These are phyloP conservation scores for Goniozus legneri DNA, from an alignment of 1,140 invertebrate species.

Conservation along the genomic window DNA sequence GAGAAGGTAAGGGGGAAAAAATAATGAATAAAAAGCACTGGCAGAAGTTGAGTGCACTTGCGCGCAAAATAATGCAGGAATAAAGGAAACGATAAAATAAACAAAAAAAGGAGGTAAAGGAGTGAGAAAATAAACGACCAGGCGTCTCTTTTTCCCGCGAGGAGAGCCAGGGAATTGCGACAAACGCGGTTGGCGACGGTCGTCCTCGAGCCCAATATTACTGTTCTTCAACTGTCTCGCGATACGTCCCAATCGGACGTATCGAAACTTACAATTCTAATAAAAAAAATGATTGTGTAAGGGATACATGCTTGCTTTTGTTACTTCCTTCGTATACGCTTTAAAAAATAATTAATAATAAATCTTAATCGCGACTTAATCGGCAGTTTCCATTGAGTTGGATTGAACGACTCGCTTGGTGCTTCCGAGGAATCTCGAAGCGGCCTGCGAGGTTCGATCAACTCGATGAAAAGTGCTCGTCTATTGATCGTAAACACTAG, in stretches of 20 bases:
- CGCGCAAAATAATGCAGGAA: no score
- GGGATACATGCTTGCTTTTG: conserved; percentile 18
- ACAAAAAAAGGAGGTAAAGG: conserved; percentile 6
- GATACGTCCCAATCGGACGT: conserved; percentile 10
- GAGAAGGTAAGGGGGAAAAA: neutral
- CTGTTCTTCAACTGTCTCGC: conserved; percentile 15
- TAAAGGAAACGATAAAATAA: neutral
- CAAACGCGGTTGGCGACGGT: no score
- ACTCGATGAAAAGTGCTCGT: conserved; percentile 53
- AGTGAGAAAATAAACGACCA: neutral
- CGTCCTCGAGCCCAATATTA: conserved; percentile 55
- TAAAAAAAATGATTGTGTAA: conserved; percentile 23
- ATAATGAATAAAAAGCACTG: neutral
- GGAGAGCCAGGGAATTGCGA: no score
- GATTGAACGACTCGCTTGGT: conserved; percentile 19
- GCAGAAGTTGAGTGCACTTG: no score
- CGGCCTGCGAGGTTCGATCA: conserved; percentile 25
- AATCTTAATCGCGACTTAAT: conserved; percentile 8
- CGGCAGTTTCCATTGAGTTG: conserved; percentile 48
- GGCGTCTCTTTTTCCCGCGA: conserved; percentile 17
- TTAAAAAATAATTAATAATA: conserved; percentile 13
- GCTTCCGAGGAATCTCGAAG: neutral
- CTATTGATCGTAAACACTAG: conserved; percentile 14
- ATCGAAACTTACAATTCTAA: conserved; percentile 23
- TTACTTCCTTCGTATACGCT: conserved; percentile 24